Percentiles rank a stretch among this genome's conserved stretches.
phyloP scores from a whole-genome alignment of 2,888 invertebrate species.

The Tachina grossa region DNA sequence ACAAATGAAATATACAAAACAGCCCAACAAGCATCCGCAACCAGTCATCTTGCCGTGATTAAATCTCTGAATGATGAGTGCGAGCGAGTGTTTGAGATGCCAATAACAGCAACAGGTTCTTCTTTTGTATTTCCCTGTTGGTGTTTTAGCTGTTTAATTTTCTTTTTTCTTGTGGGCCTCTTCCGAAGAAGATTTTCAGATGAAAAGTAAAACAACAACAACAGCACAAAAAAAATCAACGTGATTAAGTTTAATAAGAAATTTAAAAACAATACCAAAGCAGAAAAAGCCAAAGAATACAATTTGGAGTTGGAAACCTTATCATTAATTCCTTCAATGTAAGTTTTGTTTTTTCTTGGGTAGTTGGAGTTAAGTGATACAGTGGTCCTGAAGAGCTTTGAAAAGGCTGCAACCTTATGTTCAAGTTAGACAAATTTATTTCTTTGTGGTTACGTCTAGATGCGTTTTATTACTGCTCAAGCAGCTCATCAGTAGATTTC shows the following conservation, averaged over 20 bases:
- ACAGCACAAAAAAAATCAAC: slow-evolving; percentile 31
- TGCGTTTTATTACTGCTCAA: too few species aligned
- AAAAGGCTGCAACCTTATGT: neutral
- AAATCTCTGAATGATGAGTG: slow-evolving; percentile 61
- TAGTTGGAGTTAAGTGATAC: neutral
- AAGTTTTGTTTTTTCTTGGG: slow-evolving; percentile 16
- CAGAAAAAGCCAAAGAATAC: slow-evolving; percentile 40
- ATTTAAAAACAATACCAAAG: neutral
- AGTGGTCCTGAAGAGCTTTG: slow-evolving; percentile 24
- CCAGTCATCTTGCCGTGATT: slow-evolving; percentile 52
- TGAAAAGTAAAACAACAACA: slow-evolving; percentile 18
- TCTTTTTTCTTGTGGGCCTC: slow-evolving; percentile 28
- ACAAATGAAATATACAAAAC: slow-evolving; percentile 51
- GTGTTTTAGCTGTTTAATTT: slow-evolving; percentile 36
- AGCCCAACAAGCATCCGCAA: slow-evolving; percentile 48
- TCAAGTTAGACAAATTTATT: too few species aligned
- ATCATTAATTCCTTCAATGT: slow-evolving; percentile 63
- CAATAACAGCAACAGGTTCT: slow-evolving; percentile 64
- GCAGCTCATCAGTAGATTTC: too few species aligned
- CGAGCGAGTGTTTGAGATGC: slow-evolving; percentile 48
- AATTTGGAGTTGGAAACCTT: slow-evolving; percentile 60
- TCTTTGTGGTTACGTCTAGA: too few species aligned
- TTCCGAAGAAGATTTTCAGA: slow-evolving; percentile 44
- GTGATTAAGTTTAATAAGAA: slow-evolving; percentile 41
- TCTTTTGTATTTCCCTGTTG: slow-evolving; percentile 56